phyloP scores from a whole-genome alignment of 2,888 invertebrate species.

The Sussaba pulchella region DNA sequence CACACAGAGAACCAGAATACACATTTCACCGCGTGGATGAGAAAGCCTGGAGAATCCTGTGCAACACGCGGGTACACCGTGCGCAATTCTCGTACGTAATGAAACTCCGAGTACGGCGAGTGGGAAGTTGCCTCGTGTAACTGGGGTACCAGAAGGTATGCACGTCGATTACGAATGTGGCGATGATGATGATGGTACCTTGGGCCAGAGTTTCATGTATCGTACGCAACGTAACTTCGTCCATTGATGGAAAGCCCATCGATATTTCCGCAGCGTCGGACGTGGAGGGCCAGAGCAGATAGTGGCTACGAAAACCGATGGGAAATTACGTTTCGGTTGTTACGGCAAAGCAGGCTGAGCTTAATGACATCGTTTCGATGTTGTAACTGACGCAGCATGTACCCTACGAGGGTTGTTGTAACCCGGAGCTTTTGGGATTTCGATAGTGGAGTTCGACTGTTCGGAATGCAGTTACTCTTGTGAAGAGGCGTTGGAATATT shows the following conservation, averaged over 20 bases:
- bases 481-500: too few species aligned
- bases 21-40: conserved; percentile 18
- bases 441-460: too few species aligned
- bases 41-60: conserved; percentile 33
- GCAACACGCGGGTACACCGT: background rate
- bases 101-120: conserved; percentile 23
- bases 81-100: conserved; percentile 1
- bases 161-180: conserved; percentile 40
- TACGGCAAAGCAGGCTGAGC: conserved; percentile 3
- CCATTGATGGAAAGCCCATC: conserved; percentile 31
- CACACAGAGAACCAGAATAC: background rate
- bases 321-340: conserved; percentile 11
- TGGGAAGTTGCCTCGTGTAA: conserved; percentile 22
- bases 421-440: too few species aligned
- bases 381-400: background rate
- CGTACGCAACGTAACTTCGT: conserved; percentile 24
- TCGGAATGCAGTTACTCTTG: too few species aligned
- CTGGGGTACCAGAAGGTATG: conserved; percentile 26
- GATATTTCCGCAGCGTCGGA: conserved; percentile 37
- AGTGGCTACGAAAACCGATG: background rate
- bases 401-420: background rate
- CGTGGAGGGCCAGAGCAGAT: background rate
- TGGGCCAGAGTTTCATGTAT: conserved; percentile 1
- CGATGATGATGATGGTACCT: conserved; percentile 20
- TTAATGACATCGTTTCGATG: conserved; percentile 25